Conservation (phyloP, 1,140 invertebrate species). For the Danaus plexippus region DNA sequence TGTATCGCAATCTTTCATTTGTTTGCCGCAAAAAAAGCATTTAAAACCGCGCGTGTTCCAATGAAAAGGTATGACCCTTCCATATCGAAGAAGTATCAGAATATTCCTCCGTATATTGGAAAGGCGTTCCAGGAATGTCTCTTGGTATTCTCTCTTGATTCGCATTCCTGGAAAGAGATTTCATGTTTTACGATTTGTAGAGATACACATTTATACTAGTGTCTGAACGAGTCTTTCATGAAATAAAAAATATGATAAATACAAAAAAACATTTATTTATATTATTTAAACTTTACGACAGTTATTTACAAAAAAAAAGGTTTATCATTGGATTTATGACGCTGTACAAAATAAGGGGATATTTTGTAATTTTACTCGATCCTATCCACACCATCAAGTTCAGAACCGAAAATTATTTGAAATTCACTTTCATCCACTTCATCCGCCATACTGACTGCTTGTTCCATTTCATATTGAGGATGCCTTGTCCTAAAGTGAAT, state of each 20-base stretch:
- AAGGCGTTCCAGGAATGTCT: slow-evolving; percentile 28
- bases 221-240: no score
- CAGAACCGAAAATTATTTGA: slow-evolving; percentile 39
- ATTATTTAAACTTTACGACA: no score
- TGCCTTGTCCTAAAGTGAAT: slow-evolving; percentile 48
- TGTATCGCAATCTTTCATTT: slow-evolving; percentile 30
- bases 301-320: no score
- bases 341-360: no score
- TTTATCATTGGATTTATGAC: no score
- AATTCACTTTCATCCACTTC: slow-evolving; percentile 33
- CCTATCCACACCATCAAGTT: slow-evolving; percentile 31
- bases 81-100: slow-evolving; percentile 31
- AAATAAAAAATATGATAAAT: no score
- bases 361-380: slow-evolving; percentile 16
- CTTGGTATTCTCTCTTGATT: slow-evolving; percentile 22
- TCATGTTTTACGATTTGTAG: slow-evolving; percentile 10
- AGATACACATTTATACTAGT: no score
- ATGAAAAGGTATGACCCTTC: slow-evolving; percentile 37
- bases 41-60: slow-evolving; percentile 42
- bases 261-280: no score
- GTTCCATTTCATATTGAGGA: slow-evolving; percentile 20
- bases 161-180: slow-evolving; percentile 39
- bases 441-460: slow-evolving; percentile 19
- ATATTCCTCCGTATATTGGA: slow-evolving; percentile 33
- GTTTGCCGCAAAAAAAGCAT: slow-evolving; percentile 44